Evolutionary conservation across 2,797 vertebrate species (phyloP), one percentile per base, ranked within the genome.

Genomic region (Bryconaethiops microstoma): DNA sequence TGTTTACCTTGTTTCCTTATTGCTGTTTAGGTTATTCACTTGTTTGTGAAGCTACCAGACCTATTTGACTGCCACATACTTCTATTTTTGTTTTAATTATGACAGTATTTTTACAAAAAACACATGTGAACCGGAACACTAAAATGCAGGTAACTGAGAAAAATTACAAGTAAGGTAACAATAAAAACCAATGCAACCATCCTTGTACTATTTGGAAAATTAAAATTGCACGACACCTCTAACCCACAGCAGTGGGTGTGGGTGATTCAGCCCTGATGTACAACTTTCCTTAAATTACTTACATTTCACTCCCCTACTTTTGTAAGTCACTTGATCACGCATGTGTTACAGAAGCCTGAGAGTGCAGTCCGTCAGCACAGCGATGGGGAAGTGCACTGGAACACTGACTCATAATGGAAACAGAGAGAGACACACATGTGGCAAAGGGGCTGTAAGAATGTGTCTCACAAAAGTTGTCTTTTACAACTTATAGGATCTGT

Each of bases 331-430:
- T 21, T 63, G 21, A 23, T 55, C 57, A 54, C 35, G n/a, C 64
- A 63, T 62, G 63, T 23, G 17, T 8, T 23, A 77, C 7, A 54
- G 71, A 52, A 16, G 57, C 13, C 54, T 21, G 0, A 54, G 42
- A 78, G 50, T 4, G 14, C 21, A 42, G 12, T 19, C 8, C 10
- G 6, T 65, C 70, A 74, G 80, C 40, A 59, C 35, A 13, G 52
- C 39, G 35, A 72, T 63, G 35, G 67, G 69, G 75, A 77, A 77
- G 80, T 64, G 45, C 2, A 0, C 55, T 76, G 74, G 74, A 76
- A 57, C 39, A 50, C 14, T 77, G 80, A 82, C 75, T 82, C 80
- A 77, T 74, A 68, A 52, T 82, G 75, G 52, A 74, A 82, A 77
- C 67, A 77, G 7, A 57, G n/a, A 42, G 25, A 19, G 17, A 6